phyloP scores from a whole-genome alignment of 2,888 invertebrate species.

The Aspidiotus rigidus region DNA sequence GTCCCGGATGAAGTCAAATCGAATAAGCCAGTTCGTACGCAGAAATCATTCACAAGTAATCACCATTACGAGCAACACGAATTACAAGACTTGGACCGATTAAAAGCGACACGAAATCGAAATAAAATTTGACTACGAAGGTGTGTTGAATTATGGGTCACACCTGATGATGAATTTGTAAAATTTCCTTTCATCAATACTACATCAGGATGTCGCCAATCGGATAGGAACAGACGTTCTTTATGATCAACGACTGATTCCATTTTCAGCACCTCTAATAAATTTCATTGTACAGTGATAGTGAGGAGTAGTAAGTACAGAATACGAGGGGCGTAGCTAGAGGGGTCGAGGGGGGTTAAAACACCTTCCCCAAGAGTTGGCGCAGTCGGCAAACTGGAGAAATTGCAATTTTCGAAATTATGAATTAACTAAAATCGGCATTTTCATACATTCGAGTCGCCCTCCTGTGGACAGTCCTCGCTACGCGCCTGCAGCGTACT shows the following conservation, averaged over 20 bases:
- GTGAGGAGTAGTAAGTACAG: too few relatives aligned
- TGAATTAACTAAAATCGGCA: too few relatives aligned
- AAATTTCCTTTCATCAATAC: constrained; percentile 14
- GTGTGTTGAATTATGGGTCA: constrained; percentile 38
- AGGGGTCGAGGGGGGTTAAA: too few relatives aligned
- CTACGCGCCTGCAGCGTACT: too few relatives aligned
- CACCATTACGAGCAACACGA: constrained; percentile 73
- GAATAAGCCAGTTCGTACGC: neutral
- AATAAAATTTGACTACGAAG: constrained; percentile 41
- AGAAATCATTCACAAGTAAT: constrained; percentile 47
- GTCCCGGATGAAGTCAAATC: constrained; percentile 42
- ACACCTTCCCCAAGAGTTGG: too few relatives aligned
- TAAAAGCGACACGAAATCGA: constrained; percentile 39
- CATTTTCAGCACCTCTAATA: too few relatives aligned
- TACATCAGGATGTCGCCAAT: constrained; percentile 1
- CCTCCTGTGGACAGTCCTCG: too few relatives aligned
- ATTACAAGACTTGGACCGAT: constrained; percentile 43
- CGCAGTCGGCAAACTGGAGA: too few relatives aligned
- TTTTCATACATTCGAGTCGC: too few relatives aligned
- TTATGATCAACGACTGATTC: neutral
- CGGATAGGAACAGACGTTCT: constrained; percentile 7
- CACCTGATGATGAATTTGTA: constrained; percentile 30
- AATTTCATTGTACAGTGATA: too few relatives aligned
- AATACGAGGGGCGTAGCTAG: too few relatives aligned
- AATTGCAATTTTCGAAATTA: too few relatives aligned